Conservation (phyloP, 2,113 vertebrate genomes). For the cat (Felis catus) region F.catus_Fca126_mat1.0 CM031421.1:3311001-3311500, state of each 20-base stretch:
- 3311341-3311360: background rate
- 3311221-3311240: background rate
- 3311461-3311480: background rate
- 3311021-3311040: background rate
- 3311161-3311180: background rate
- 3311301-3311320: background rate
- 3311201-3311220: background rate
- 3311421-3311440: background rate
- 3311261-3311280: background rate
- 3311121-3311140: background rate
- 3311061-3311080: background rate
- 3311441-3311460: background rate
- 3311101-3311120: background rate
- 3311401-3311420: background rate
- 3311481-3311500: slow-evolving; percentile 7
- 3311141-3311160: background rate
- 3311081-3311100: background rate
- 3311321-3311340: background rate
- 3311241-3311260: background rate
- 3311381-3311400: background rate
- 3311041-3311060: background rate
- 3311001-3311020: background rate
- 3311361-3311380: background rate
- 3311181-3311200: background rate
- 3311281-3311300: background rate